These are phyloP conservation scores for Caloenas nicobarica DNA, from an alignment of 2,113 vertebrate genomes.

Conservation along the genomic window DNA sequence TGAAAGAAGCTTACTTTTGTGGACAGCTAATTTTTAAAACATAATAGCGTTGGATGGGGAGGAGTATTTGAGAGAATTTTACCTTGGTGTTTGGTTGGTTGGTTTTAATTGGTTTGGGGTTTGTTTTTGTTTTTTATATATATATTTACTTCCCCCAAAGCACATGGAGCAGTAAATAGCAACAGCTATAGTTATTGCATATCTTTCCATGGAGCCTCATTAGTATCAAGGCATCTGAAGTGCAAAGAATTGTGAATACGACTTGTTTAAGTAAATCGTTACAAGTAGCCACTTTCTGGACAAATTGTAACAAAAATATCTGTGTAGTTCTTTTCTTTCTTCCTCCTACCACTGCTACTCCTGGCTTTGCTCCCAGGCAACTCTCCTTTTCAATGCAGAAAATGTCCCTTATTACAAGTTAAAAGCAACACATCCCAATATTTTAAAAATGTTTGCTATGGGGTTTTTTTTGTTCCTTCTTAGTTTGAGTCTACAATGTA, in stretches of 20 bases:
- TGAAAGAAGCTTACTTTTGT: neutral
- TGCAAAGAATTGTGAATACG: neutral
- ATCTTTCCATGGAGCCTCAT: neutral
- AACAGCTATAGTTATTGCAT: neutral
- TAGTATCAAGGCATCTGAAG: neutral
- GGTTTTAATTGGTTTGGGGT: neutral
- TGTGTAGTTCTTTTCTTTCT: neutral
- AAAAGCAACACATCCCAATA: neutral
- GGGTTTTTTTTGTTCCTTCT: neutral
- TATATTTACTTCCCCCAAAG: neutral
- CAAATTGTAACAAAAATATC: slow-evolving; percentile 33
- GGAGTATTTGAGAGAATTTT: neutral
- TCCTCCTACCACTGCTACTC: neutral
- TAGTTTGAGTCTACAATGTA: neutral
- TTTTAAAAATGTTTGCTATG: neutral
- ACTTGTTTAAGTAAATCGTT: slow-evolving; percentile 6
- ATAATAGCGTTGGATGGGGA: neutral
- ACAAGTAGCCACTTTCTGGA: neutral
- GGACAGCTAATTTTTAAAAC: neutral
- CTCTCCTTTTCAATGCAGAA: neutral
- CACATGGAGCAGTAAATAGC: neutral
- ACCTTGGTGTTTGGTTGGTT: neutral
- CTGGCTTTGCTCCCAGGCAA: slow-evolving; percentile 30
- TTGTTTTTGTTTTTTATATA: neutral
- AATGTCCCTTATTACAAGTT: neutral